phyloP scores from a whole-genome alignment of 35 echinoderm and acorn worm species.

The Ptychodera flava region DNA sequence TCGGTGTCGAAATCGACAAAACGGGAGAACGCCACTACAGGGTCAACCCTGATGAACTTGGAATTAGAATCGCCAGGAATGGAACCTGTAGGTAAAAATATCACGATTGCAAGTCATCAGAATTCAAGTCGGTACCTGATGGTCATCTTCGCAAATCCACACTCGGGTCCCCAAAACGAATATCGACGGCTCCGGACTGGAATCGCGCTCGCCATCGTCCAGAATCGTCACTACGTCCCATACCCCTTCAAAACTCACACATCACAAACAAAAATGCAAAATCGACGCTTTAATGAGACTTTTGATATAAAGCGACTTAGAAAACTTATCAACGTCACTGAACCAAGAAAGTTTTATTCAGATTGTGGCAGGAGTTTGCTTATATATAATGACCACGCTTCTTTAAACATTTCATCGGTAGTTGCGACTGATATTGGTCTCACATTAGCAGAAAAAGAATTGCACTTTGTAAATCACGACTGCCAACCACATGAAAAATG shows the following conservation, averaged over 20 bases:
- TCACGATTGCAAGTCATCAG: no score
- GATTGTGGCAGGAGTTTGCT: background rate
- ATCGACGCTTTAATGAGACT: background rate
- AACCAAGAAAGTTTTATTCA: background rate
- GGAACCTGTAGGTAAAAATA: no score
- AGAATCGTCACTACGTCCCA: background rate
- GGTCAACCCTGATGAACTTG: no score
- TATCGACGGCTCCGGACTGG: background rate
- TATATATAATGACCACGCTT: background rate
- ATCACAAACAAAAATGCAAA: background rate
- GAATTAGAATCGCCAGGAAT: no score
- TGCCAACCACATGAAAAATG: background rate
- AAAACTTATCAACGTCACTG: background rate
- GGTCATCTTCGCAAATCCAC: background rate
- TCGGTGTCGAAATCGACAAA: no score
- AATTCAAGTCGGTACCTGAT: background rate
- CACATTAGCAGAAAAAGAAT: background rate
- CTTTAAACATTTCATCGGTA: background rate
- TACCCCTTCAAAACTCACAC: background rate
- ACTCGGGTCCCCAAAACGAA: background rate
- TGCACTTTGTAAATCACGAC: background rate
- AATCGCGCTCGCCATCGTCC: background rate
- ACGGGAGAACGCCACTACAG: no score
- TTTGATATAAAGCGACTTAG: background rate
- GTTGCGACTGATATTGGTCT: background rate